Percentiles rank a stretch among this genome's conserved stretches.
Evolutionary conservation across 2,888 invertebrate genomes (phyloP).

Genomic region (Polyommatus icarus): DNA sequence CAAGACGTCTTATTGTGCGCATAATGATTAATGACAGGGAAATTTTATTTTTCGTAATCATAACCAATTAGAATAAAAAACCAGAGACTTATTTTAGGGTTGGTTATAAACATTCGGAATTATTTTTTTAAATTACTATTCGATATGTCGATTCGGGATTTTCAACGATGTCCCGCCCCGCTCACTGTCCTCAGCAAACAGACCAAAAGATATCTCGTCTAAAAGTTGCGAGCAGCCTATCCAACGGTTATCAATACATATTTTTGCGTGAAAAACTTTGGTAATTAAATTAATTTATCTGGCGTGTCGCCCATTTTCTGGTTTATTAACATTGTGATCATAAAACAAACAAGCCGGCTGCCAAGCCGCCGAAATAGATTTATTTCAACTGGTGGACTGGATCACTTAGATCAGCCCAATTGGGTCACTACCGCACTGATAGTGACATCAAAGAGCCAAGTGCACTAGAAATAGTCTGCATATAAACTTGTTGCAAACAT

Average conservation of each 20-base stretch:
- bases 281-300: constrained; percentile 8
- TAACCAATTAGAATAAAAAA: no score
- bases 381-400: constrained; percentile 24
- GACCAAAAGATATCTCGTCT: neutral
- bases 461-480: constrained; percentile 23
- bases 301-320: neutral
- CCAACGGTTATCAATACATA: neutral
- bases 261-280: neutral
- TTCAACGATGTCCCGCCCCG: no score
- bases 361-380: constrained; percentile 19
- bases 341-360: constrained; percentile 14
- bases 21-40: no score
- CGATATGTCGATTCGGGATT: no score
- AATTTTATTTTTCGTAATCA: no score
- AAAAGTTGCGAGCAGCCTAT: neutral
- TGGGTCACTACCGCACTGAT: constrained; percentile 22
- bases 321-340: constrained; percentile 28
- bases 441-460: constrained; percentile 26
- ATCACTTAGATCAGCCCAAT: constrained; percentile 17
- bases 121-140: no score
- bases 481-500: neutral
- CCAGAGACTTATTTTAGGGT: no score
- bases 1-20: no score
- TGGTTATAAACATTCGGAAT: no score
- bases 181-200: neutral